These are phyloP conservation scores for Pterostichus madidus DNA, from an alignment of 2,888 invertebrate genomes.

Conservation along the genomic window DNA sequence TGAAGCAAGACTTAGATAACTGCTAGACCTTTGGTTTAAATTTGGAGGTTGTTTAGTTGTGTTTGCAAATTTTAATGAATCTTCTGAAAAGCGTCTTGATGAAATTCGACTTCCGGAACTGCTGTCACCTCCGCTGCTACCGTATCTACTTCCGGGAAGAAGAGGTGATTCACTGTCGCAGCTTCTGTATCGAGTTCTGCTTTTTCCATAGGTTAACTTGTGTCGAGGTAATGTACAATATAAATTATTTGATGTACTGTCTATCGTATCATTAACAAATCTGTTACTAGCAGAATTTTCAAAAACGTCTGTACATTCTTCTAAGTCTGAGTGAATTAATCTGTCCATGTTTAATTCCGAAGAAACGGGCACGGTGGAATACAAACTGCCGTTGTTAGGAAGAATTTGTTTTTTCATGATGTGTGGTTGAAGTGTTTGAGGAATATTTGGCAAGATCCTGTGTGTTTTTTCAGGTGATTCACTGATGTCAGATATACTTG, in stretches of 20 bases:
- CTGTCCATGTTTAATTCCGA: constrained; percentile 22
- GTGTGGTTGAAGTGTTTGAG: constrained; percentile 71
- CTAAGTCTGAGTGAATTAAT: constrained; percentile 35
- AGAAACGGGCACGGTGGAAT: constrained; percentile 71
- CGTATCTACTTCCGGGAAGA: constrained; percentile 84
- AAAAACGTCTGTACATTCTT: constrained; percentile 80
- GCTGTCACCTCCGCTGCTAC: constrained; percentile 85
- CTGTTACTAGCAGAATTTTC: constrained; percentile 75
- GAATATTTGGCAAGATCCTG: constrained; percentile 56
- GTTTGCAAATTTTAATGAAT: constrained; percentile 73
- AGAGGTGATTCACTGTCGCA: constrained; percentile 88
- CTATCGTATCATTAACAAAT: constrained; percentile 73
- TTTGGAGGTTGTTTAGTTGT: constrained; percentile 69
- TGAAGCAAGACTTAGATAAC: constrained; percentile 84
- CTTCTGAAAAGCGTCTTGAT: constrained; percentile 78
- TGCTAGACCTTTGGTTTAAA: constrained; percentile 82
- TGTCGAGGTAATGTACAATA: constrained; percentile 85
- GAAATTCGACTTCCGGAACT: constrained; percentile 77
- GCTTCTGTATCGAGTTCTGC: constrained; percentile 73
- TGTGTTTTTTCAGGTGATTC: background rate
- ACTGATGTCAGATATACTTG: constrained; percentile 21
- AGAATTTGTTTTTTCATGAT: constrained; percentile 73
- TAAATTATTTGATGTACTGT: constrained; percentile 77
- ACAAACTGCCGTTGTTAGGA: constrained; percentile 71
- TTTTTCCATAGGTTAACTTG: constrained; percentile 73